These are phyloP conservation scores for Aythya baeri DNA, from an alignment of 2,113 vertebrate genomes.

Conservation along the genomic window DNA sequence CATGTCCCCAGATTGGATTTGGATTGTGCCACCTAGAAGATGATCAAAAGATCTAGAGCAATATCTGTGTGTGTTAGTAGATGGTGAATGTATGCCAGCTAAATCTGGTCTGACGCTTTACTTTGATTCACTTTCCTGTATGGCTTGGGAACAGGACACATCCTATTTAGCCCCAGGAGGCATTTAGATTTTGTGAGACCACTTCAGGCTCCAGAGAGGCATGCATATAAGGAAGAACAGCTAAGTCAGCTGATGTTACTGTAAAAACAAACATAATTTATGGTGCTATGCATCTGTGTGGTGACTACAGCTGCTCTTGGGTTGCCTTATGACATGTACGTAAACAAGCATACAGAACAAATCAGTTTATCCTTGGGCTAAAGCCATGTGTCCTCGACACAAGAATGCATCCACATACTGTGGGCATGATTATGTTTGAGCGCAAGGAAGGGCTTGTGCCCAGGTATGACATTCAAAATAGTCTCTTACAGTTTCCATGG, in stretches of 20 bases:
- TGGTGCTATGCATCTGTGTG: neutral
- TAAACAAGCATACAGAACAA: accelerated
- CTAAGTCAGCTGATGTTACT: neutral
- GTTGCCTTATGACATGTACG: accelerated
- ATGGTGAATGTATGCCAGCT: accelerated
- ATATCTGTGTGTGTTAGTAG: neutral
- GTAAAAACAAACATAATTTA: neutral
- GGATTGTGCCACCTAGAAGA: neutral
- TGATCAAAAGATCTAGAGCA: accelerated
- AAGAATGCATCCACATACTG: neutral
- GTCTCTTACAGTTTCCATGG: neutral
- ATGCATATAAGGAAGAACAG: accelerated
- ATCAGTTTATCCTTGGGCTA: neutral
- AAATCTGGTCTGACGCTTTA: neutral
- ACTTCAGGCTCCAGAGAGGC: neutral
- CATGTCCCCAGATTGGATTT: neutral
- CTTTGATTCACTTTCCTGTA: neutral
- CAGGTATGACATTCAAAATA: neutral
- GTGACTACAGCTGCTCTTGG: neutral
- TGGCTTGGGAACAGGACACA: neutral
- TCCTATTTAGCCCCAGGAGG: neutral
- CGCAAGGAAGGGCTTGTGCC: neutral
- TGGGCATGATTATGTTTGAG: accelerated
- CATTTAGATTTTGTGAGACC: neutral
- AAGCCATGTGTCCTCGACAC: neutral